Conservation (phyloP, 1,140 invertebrate species). For the Sesamia nonagrioides region DNA sequence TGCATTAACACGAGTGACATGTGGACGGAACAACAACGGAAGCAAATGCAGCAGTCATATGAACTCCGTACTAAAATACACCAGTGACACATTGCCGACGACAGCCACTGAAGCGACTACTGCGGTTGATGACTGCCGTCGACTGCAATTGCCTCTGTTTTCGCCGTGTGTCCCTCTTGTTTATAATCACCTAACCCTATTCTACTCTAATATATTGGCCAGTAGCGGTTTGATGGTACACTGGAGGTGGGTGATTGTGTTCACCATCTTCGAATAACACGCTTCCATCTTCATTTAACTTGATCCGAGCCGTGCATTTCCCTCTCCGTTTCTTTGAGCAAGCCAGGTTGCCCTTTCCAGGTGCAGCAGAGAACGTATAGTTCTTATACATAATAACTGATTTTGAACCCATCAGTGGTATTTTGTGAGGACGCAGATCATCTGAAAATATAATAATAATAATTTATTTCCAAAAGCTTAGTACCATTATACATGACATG, state of each 20-base stretch:
- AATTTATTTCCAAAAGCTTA: too few relatives aligned
- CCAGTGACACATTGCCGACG: too few relatives aligned
- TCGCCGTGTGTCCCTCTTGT: too few relatives aligned
- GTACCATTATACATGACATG: too few relatives aligned
- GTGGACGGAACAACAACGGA: too few relatives aligned
- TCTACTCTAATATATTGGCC: slow-evolving; percentile 58
- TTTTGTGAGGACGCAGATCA: neutral
- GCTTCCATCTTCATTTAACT: slow-evolving; percentile 11
- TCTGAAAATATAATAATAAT: too few relatives aligned
- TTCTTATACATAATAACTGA: neutral
- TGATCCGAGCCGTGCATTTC: slow-evolving; percentile 15
- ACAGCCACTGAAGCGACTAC: too few relatives aligned
- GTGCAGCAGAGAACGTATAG: neutral
- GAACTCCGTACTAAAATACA: too few relatives aligned
- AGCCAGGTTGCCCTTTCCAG: neutral
- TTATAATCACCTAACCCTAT: neutral
- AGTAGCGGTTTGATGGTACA: slow-evolving; percentile 46
- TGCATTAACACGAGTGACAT: too few relatives aligned
- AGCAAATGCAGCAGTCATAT: too few relatives aligned
- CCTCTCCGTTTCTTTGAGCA: slow-evolving; percentile 5
- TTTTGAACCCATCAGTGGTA: neutral
- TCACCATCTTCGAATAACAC: slow-evolving; percentile 33
- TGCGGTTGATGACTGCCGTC: too few relatives aligned
- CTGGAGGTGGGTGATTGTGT: slow-evolving; percentile 57
- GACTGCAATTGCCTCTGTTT: too few relatives aligned